A percentile compares a stretch with the other conserved stretches of the same genome.
Conservation (phyloP, 2,797 vertebrate species). For the Falco novaeseelandiae region DNA sequence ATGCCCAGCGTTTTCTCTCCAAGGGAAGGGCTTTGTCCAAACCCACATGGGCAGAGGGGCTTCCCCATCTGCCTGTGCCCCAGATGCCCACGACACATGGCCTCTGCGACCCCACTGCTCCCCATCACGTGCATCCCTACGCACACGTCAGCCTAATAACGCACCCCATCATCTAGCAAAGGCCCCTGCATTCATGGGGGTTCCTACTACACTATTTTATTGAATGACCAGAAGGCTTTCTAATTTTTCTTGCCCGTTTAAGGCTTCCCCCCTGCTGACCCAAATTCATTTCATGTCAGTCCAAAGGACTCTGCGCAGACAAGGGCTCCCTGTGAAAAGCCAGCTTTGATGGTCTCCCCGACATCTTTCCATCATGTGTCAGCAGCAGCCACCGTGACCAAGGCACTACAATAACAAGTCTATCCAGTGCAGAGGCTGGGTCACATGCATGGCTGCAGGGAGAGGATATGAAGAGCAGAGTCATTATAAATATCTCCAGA, state of each 20-base stretch:
- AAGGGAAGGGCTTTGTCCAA: neutral
- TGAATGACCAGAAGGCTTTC: neutral
- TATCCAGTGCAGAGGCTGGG: neutral
- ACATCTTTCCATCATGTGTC: slow-evolving; percentile 12
- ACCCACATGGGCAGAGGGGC: rapidly evolving
- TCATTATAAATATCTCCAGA: neutral
- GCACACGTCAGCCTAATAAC: neutral
- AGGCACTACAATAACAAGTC: slow-evolving; percentile 27
- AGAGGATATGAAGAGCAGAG: neutral
- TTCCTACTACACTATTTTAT: neutral
- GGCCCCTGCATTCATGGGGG: neutral
- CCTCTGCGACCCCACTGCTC: neutral
- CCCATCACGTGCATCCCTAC: neutral
- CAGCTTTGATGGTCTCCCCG: slow-evolving; percentile 40
- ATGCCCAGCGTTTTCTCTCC: neutral
- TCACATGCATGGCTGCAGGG: slow-evolving; percentile 53
- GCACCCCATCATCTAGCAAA: neutral
- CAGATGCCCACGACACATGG: neutral
- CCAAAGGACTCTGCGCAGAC: neutral
- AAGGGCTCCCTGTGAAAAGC: slow-evolving; percentile 19
- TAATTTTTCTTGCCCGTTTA: neutral
- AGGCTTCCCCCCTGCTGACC: neutral
- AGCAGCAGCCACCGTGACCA: slow-evolving; percentile 38
- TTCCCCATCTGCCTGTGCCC: neutral
- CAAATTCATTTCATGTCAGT: neutral